Base-by-base conservation (phyloP, 35 echinoderm and acorn worm genomes). In the Heliocidaris erythrogramma region DNA sequence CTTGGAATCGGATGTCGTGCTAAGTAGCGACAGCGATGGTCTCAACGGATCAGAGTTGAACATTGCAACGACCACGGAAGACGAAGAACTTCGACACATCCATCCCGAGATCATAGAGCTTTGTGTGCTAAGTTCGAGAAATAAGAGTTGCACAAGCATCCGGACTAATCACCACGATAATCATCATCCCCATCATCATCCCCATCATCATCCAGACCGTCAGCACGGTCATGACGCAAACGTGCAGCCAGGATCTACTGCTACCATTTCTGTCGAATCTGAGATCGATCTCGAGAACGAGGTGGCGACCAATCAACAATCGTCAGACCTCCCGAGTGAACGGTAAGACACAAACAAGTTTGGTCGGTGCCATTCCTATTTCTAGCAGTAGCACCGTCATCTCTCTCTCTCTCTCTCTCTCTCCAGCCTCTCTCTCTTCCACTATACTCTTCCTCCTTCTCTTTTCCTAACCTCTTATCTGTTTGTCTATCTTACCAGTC, bases 51-150 rank as follows among this genome's bases (percentile, higher is more conserved):
- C 91, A 9, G 91, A 92, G 47, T 50, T 92, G n/a, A 92, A 92
- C 91, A 12, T 92, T 48, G 91, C 91, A 32, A 92, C 91, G 91
- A 92, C 91, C 11, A 92, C 91, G 49, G 91, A 92, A 59, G 91
- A 92, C n/a, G 91, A 92, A 48, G 91, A 92, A 59, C 50, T 92
- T 13, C 47, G 91, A 21, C 29, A 30, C 49, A 49, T 92, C 21
- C 48, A 32, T 59, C n/a, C 91, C 49, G 91, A 92, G 91, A 59
- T 56, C 91, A 92, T 92, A 12, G 91, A 92, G n/a, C 91, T 92
- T 29, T 17, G 49, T 30, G 91, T 92, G 10, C 30, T 92, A 21
- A 92, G 91, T 8, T 47, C 31, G 8, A 89, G 2, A 31, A 24
- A 32, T 27, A 32, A 9, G 12, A 21, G 14, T 89, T 31, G 24